phyloP scores from a whole-genome alignment of 2,113 vertebrate genomes.

The Cebidichthys violaceus region DNA sequence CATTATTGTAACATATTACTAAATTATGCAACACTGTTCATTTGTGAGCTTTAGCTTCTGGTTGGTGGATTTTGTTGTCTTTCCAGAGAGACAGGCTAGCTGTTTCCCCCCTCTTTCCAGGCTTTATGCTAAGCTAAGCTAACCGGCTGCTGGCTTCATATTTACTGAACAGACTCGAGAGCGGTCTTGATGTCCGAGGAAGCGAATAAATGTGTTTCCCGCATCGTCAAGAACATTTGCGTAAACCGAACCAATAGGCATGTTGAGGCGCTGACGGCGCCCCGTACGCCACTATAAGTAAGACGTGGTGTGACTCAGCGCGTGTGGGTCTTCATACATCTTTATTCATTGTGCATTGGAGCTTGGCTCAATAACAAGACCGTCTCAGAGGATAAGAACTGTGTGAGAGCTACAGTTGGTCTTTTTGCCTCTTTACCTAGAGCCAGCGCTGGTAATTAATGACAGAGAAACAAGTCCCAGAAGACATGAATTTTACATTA shows the following conservation, averaged over 20 bases:
- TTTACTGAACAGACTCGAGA: not conserved
- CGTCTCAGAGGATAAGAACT: slow-evolving; percentile 48
- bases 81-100: not conserved
- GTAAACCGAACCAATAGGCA: slow-evolving; percentile 17
- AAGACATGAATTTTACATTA: slow-evolving; percentile 79
- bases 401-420: slow-evolving; percentile 57
- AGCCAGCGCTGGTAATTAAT: slow-evolving; percentile 74
- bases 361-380: slow-evolving; percentile 47
- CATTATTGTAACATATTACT: not conserved
- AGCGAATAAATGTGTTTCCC: not conserved
- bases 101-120: not conserved
- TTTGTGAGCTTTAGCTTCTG: not conserved
- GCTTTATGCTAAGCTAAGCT: not conserved
- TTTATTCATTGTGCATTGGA: slow-evolving; percentile 20
- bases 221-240: not conserved
- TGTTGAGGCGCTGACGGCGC: not conserved
- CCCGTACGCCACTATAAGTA: not conserved
- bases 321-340: slow-evolving; percentile 1
- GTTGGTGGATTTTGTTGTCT: no score
- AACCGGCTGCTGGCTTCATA: not conserved
- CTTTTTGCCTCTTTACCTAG: slow-evolving; percentile 66
- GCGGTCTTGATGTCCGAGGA: not conserved
- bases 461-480: slow-evolving; percentile 76
- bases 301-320: slow-evolving; percentile 3
- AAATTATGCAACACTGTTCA: not conserved